A percentile compares a stretch with the other conserved stretches of the same genome.
Conservation (phyloP, 2,888 invertebrate genomes). For the Minunthozetes semirufus region DNA sequence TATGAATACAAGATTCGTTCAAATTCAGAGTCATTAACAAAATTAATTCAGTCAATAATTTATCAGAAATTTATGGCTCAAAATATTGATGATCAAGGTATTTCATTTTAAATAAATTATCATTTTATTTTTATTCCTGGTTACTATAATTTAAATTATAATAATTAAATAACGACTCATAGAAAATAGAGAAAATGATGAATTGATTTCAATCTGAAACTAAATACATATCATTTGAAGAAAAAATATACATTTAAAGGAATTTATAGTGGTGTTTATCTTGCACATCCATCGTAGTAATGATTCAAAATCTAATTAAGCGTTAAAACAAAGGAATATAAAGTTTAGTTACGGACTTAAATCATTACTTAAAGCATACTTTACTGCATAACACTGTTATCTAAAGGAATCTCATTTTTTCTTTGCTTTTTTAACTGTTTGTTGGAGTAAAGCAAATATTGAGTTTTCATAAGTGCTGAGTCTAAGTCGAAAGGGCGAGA, state of each 20-base stretch:
- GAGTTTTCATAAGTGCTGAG: background rate
- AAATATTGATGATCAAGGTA: background rate
- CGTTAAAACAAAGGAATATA: background rate
- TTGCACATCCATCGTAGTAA: background rate
- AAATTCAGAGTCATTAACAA: too few species aligned
- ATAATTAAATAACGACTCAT: too few species aligned
- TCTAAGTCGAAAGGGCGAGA: background rate
- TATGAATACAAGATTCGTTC: too few species aligned
- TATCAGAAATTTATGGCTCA: background rate
- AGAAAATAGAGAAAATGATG: too few species aligned
- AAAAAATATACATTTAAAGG: too few species aligned
- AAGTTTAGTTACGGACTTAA: background rate
- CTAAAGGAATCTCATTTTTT: background rate
- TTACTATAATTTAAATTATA: too few species aligned
- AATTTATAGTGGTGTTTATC: background rate
- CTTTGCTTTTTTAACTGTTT: background rate
- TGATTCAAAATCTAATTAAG: background rate
- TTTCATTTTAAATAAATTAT: background rate
- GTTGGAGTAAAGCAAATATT: background rate
- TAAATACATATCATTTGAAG: too few species aligned
- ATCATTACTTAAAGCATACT: background rate
- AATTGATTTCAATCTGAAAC: too few species aligned
- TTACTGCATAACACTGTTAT: too few species aligned
- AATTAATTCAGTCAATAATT: too few species aligned
- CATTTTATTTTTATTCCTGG: too few species aligned